These are phyloP conservation scores for Capreolus pygargus DNA, from an alignment of 2,113 vertebrate genomes.

Conservation along the genomic window DNA sequence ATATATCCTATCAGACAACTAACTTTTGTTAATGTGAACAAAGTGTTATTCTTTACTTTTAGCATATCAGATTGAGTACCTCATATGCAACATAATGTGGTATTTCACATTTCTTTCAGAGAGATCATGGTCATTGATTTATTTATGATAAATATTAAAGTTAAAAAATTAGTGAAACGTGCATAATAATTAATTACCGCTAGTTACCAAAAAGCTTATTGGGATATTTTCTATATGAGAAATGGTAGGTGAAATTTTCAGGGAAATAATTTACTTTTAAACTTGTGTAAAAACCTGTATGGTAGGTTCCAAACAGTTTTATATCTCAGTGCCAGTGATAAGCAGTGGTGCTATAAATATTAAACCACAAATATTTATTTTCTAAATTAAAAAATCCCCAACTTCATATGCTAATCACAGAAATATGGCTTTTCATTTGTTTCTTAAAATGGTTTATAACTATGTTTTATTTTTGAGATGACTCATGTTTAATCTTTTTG, in stretches of 20 bases:
- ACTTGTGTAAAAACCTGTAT: neutral
- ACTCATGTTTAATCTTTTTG: neutral
- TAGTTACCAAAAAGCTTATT: constrained; percentile 13
- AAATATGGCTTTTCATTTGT: constrained; percentile 1
- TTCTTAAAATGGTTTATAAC: constrained; percentile 27
- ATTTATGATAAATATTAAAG: constrained; percentile 22
- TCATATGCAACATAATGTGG: neutral
- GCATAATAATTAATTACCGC: neutral
- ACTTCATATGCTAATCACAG: neutral
- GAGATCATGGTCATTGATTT: neutral
- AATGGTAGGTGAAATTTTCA: constrained; percentile 3
- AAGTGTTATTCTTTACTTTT: neutral
- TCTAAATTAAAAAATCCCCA: constrained; percentile 10
- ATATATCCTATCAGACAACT: neutral
- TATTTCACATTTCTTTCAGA: neutral
- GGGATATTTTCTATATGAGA: neutral
- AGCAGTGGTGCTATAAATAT: neutral
- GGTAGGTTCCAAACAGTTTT: neutral
- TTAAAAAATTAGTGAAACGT: constrained; percentile 44
- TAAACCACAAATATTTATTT: constrained; percentile 7
- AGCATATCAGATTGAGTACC: neutral
- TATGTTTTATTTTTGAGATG: neutral
- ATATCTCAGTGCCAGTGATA: neutral
- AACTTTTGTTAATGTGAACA: constrained; percentile 14
- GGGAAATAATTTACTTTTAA: constrained; percentile 32